Percentiles rank a stretch among this genome's conserved stretches.
Conservation (phyloP, 2,797 vertebrate genomes). For the Phrynocephalus vlangalii region DNA sequence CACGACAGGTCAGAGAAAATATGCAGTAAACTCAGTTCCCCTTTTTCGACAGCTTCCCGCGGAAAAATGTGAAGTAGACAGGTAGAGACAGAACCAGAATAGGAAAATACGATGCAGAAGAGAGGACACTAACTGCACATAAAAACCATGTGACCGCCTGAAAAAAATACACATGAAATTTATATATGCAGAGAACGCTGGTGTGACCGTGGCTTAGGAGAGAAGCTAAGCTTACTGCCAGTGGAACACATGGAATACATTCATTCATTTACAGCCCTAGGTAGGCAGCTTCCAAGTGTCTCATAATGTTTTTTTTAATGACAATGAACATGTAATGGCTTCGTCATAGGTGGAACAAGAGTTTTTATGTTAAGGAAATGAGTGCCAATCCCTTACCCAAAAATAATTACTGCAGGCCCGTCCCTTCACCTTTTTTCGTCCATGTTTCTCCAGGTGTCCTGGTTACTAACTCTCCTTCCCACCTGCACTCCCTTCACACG, state of each 20-base stretch:
- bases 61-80: no score
- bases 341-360: conserved; percentile 33
- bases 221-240: conserved; percentile 61
- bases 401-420: not conserved
- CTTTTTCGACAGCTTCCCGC: no score
- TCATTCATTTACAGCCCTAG: conserved; percentile 55
- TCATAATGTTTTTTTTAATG: conserved; percentile 50
- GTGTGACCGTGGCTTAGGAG: not conserved
- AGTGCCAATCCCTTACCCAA: conserved; percentile 24
- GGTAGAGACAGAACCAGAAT: no score
- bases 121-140: no score
- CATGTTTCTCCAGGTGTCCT: conserved; percentile 18
- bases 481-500: conserved; percentile 33
- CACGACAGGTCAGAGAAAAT: no score
- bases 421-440: not conserved
- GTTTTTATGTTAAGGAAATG: conserved; percentile 47
- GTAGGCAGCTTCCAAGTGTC: conserved; percentile 55
- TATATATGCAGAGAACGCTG: no score
- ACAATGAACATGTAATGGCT: conserved; percentile 68
- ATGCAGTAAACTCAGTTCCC: no score
- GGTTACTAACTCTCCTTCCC: conserved; percentile 16
- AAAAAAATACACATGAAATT: no score
- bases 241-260: conserved; percentile 60
- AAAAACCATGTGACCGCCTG: no score
- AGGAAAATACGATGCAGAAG: no score